These are phyloP conservation scores for Phocoena phocoena DNA, from an alignment of 2,113 vertebrate species.

Conservation along the genomic window DNA sequence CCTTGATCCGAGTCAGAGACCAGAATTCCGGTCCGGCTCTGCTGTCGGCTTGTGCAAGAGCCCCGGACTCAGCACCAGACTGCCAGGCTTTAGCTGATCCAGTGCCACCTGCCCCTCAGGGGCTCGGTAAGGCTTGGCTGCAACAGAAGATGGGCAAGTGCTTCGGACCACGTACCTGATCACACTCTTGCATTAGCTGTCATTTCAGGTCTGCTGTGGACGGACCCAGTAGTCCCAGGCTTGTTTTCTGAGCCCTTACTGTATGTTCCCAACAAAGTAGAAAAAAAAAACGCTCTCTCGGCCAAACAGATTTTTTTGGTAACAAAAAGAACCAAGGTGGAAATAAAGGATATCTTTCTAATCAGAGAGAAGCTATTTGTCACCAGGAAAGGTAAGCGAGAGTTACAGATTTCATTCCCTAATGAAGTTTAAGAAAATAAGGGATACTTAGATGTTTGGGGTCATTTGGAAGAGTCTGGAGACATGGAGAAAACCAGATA, in stretches of 20 bases:
- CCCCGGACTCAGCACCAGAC: background rate
- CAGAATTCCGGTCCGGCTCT: background rate
- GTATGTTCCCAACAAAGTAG: background rate
- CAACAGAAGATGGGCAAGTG: background rate
- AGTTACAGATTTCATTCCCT: conserved; percentile 28
- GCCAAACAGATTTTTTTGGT: background rate
- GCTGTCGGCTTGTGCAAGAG: background rate
- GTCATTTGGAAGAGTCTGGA: background rate
- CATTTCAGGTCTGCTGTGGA: background rate
- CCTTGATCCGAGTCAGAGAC: background rate
- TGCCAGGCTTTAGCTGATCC: background rate
- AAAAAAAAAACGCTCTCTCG: background rate
- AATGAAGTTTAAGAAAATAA: conserved; percentile 5
- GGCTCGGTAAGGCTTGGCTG: background rate
- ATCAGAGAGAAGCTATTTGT: conserved; percentile 4
- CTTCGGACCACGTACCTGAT: background rate
- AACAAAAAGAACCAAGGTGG: background rate
- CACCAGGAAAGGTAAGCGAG: conserved; percentile 2
- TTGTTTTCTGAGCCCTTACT: background rate
- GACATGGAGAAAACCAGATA: background rate
- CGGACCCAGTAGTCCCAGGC: background rate
- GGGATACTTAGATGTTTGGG: conserved; percentile 12
- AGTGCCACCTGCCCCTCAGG: background rate
- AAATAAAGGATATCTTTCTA: conserved; percentile 30
- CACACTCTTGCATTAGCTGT: background rate